Base-by-base conservation (phyloP, 1,140 invertebrate species). In the Apolygus lucorum region DNA sequence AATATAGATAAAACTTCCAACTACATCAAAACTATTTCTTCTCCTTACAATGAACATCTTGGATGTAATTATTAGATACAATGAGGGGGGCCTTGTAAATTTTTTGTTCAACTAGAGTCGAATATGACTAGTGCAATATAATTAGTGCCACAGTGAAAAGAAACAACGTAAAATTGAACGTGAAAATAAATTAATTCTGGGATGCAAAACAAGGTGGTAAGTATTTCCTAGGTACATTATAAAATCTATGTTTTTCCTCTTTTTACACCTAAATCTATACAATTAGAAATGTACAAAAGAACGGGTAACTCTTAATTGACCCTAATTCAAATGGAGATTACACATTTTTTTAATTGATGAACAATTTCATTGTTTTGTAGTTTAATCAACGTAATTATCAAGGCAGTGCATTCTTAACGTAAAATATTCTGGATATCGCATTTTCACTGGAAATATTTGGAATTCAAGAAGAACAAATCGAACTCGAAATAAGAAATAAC, bases 221-320 rank as follows among this genome's bases (percentile, higher is more conserved):
- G n/a, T n/a, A n/a, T n/a, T n/a, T n/a, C n/a, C n/a, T n/a, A n/a
- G n/a, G n/a, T n/a, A n/a, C n/a, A n/a, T n/a, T n/a, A n/a, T n/a
- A n/a, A n/a, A n/a, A n/a, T n/a, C n/a, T n/a, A n/a, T n/a, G n/a
- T n/a, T n/a, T n/a, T n/a, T n/a, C n/a, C n/a, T n/a, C n/a, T n/a
- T n/a, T n/a, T n/a, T n/a, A n/a, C n/a, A n/a, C n/a, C n/a, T n/a
- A n/a, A 17, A 29, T 34, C 21, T 29, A 25, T 42, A 11, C 54
- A 68, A 59, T 54, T 28, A 59, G 54, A 27, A 68, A 62, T 62
- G 21, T 59, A 68, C 54, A 68, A 68, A 52, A 67, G 52, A 28
- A 49, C 52, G 67, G 67, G 67, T 68, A 68, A 68, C 67, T 68
- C 28, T 28, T 68, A 68, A 68, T 68, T 68, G 67, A 68, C 67